phyloP scores from a whole-genome alignment of 2,113 vertebrate genomes.

The Gadus macrocephalus region DNA sequence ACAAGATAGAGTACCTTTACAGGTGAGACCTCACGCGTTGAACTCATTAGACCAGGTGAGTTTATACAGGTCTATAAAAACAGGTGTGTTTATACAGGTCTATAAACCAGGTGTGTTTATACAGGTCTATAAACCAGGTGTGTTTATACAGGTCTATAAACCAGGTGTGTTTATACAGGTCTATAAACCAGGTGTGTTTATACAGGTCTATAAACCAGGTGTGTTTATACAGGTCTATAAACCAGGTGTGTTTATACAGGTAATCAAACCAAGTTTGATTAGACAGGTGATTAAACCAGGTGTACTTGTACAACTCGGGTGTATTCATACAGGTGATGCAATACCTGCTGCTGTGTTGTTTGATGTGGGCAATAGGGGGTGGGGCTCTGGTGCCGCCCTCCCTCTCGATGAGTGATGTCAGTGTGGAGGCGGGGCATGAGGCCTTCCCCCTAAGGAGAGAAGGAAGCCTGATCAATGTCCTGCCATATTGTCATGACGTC shows the following conservation, averaged over 20 bases:
- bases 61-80: too few species aligned
- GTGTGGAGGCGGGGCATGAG: constrained; percentile 78
- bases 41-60: too few species aligned
- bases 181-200: neutral
- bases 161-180: neutral
- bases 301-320: too few species aligned
- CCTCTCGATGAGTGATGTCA: constrained; percentile 85
- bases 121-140: too few species aligned
- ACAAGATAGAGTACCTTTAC: neutral
- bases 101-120: too few species aligned
- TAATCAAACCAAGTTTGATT: neutral
- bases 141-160: too few species aligned
- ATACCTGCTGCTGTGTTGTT: constrained; percentile 88
- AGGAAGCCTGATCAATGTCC: constrained; percentile 16
- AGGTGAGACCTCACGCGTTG: too few species aligned
- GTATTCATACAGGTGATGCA: too few species aligned
- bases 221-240: neutral
- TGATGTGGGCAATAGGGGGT: constrained; percentile 89
- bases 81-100: too few species aligned
- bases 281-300: neutral
- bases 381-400: constrained; percentile 82
- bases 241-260: neutral
- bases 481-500: neutral
- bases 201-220: neutral
- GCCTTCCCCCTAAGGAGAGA: constrained; percentile 85